Evolutionary conservation across 2,113 vertebrate species (phyloP).

Genomic region (Nothobranchius kuhntae): DNA sequence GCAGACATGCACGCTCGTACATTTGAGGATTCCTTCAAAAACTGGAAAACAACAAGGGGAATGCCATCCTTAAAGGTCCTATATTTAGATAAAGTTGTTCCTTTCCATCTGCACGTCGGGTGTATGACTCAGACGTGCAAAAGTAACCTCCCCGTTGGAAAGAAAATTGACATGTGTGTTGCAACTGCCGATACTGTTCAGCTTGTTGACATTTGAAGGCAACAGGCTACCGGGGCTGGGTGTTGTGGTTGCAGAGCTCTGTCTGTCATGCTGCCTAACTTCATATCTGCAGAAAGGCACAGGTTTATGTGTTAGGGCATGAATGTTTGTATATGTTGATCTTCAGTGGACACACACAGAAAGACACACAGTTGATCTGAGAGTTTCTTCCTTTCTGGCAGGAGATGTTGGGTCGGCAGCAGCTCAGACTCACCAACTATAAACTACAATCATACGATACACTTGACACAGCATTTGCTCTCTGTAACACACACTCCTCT

Average conservation of each 20-base stretch:
- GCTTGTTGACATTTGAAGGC: constrained; percentile 10
- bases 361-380: constrained; percentile 13
- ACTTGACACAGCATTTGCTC: constrained; percentile 39
- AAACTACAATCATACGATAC: constrained; percentile 62
- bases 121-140: constrained; percentile 1
- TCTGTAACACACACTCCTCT: constrained; percentile 13
- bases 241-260: background rate
- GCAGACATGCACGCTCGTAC: background rate
- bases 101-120: background rate
- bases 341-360: constrained; percentile 4
- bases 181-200: constrained; percentile 7
- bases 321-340: constrained; percentile 12
- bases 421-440: constrained; percentile 52
- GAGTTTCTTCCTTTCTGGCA: constrained; percentile 34
- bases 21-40: background rate
- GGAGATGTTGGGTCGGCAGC: constrained; percentile 13
- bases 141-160: background rate
- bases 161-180: constrained; percentile 6
- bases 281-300: background rate
- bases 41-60: background rate
- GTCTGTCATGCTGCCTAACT: background rate
- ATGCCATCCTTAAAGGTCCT: background rate
- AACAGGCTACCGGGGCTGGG: background rate
- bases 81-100: constrained; percentile 7
- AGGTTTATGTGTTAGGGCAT: background rate